Conservation (phyloP, 2,888 invertebrate species). For the Hypena proboscidalis region DNA sequence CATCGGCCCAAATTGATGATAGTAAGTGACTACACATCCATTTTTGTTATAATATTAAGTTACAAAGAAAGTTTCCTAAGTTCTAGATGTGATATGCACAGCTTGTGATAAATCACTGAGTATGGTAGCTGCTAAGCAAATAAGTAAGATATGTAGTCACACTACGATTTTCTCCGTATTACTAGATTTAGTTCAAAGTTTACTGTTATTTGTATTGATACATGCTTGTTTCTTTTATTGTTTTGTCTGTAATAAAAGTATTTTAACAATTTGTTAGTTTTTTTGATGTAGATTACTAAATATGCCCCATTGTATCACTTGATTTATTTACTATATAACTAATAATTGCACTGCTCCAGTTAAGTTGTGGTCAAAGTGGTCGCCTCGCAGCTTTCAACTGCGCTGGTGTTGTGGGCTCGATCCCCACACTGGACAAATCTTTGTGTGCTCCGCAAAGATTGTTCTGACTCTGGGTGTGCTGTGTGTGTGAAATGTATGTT, state of each 20-base stretch:
- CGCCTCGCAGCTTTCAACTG: too few relatives aligned
- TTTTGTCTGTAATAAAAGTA: conserved; percentile 60
- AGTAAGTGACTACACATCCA: too few relatives aligned
- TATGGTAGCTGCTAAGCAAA: conserved; percentile 17
- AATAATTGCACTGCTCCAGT: too few relatives aligned
- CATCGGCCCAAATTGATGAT: too few relatives aligned
- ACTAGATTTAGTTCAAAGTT: conserved; percentile 40
- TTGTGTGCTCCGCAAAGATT: too few relatives aligned
- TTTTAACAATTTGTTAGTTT: conserved; percentile 32
- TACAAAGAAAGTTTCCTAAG: conserved; percentile 23
- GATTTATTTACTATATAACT: conserved; percentile 5
- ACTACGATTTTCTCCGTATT: conserved; percentile 47
- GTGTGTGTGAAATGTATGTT: too few relatives aligned
- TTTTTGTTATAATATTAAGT: conserved; percentile 4
- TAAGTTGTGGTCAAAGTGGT: too few relatives aligned
- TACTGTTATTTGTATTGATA: conserved; percentile 48
- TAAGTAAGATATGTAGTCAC: conserved; percentile 51
- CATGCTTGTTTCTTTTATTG: conserved; percentile 59
- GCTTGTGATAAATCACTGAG: conserved; percentile 10
- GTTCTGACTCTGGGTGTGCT: too few relatives aligned
- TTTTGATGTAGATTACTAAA: too few relatives aligned
- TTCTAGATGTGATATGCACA: conserved; percentile 32
- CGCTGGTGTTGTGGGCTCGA: too few relatives aligned
- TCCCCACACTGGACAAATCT: too few relatives aligned
- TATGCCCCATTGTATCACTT: too few relatives aligned